phyloP scores from a whole-genome alignment of 2,113 vertebrate species.

The Euleptes europaea region DNA sequence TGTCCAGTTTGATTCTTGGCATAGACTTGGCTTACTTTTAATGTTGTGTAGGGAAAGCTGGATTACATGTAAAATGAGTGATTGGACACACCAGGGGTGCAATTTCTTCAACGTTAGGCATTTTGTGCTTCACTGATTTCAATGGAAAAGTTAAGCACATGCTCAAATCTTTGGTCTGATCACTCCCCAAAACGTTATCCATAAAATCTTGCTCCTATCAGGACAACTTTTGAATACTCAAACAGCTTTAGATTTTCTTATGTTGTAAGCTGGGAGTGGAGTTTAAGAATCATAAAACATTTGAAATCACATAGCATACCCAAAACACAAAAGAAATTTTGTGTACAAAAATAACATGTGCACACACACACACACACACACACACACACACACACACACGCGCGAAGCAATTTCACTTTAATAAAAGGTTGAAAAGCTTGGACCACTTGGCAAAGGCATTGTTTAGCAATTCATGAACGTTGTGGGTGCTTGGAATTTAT shows the following conservation, averaged over 20 bases:
- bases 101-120: background rate
- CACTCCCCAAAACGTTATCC: background rate
- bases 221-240: slow-evolving; percentile 23
- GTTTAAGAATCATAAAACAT: background rate
- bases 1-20: slow-evolving; percentile 3
- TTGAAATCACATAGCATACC: background rate
- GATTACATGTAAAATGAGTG: slow-evolving; percentile 8
- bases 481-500: slow-evolving; percentile 75
- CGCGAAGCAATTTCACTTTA: slow-evolving; percentile 57
- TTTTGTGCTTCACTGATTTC: background rate
- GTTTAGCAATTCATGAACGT: slow-evolving; percentile 60
- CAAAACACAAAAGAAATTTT: background rate
- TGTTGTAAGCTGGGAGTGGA: background rate
- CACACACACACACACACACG: too few relatives aligned
- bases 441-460: slow-evolving; percentile 53
- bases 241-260: background rate
- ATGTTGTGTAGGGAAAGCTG: background rate
- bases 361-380: too few relatives aligned
- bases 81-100: background rate
- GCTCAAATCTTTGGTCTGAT: background rate
- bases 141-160: background rate
- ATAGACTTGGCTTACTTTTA: background rate
- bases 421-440: slow-evolving; percentile 67
- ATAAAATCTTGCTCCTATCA: background rate
- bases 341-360: background rate